These are phyloP conservation scores for Serinus canaria DNA, from an alignment of 2,113 vertebrate species.

Conservation along the genomic window DNA sequence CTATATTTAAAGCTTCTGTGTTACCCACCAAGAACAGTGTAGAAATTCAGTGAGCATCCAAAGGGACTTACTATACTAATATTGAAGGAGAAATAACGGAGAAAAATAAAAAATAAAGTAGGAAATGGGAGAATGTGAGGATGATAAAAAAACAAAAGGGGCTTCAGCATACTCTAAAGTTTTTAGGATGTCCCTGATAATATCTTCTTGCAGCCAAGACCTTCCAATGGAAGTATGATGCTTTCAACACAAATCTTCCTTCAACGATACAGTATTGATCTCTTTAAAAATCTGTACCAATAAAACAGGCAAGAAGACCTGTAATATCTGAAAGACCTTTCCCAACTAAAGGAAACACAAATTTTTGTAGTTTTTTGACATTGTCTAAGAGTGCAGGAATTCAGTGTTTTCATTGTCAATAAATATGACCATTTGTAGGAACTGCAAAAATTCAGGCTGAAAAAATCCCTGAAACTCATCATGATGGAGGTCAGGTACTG, in stretches of 20 bases:
- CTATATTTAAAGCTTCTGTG: not conserved
- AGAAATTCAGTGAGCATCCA: not conserved
- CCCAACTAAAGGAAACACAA: not conserved
- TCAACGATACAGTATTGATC: not conserved
- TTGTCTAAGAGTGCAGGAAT: not conserved
- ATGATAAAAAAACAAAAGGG: not conserved
- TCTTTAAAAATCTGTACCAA: not conserved
- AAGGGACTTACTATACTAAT: not conserved
- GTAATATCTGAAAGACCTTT: not conserved
- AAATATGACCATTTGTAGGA: slow-evolving; percentile 58
- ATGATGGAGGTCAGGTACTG: slow-evolving; percentile 39
- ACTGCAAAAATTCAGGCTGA: slow-evolving; percentile 70
- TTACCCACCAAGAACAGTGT: not conserved
- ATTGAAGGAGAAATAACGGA: not conserved
- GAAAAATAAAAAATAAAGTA: not conserved
- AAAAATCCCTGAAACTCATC: slow-evolving; percentile 74
- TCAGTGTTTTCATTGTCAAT: not conserved
- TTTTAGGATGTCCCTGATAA: not conserved
- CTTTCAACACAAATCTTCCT: not conserved
- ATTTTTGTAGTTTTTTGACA: not conserved
- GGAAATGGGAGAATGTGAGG: not conserved
- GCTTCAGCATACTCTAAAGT: not conserved
- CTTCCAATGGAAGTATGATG: not conserved
- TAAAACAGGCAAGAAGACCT: not conserved
- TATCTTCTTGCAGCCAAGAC: not conserved